Base-by-base conservation (phyloP, 1,140 invertebrate species). In the Cyclargus thomasi region DNA sequence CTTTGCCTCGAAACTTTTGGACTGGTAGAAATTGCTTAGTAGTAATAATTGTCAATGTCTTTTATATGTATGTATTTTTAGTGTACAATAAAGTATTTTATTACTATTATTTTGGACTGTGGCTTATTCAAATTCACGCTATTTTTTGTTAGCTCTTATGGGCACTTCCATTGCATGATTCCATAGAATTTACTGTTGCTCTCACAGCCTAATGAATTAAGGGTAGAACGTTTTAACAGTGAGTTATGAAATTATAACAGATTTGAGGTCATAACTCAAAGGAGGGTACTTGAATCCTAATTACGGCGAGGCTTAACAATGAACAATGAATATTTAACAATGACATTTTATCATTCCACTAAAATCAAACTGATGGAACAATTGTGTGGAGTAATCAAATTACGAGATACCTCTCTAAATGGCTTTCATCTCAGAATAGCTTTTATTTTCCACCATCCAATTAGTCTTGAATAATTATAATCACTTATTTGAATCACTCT, bases 291-390 rank as follows among this genome's bases (percentile, higher is more conserved):
- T 47, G 39, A 47, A 47, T 47, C 39, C 39, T 47, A 47, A 47
- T 47, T 47, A 47, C 39, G 14, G 39, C 39, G 39, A 47, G 14
- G 39, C 39, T 47, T 47, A 47, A 47, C 39, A 47, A 47, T 47
- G 39, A 59, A 20, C 10, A 21, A 59, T 59, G 55, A 59, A 21
- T 59, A 18, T 59, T 59, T 20, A 59, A 59, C 55, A 59, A 59
- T 59, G 55, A 59, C 20, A 59, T 11, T 21, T 21, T 20, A 20
- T 59, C 55, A 18, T 18, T 59, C 20, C 10, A 59, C 55, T 59
- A 21, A 21, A 59, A 59, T 59, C 55, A 21, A 59, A 59, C 18
- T 59, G 55, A 21, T 59, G 17, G 55, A 59, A 59, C 18, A 59
- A 59, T 20, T 18, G 17, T 57, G 20, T 21, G 55, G 20, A 20